Evolutionary conservation across 1,140 invertebrate genomes (phyloP).

Genomic region (Halotydeus destructor): DNA sequence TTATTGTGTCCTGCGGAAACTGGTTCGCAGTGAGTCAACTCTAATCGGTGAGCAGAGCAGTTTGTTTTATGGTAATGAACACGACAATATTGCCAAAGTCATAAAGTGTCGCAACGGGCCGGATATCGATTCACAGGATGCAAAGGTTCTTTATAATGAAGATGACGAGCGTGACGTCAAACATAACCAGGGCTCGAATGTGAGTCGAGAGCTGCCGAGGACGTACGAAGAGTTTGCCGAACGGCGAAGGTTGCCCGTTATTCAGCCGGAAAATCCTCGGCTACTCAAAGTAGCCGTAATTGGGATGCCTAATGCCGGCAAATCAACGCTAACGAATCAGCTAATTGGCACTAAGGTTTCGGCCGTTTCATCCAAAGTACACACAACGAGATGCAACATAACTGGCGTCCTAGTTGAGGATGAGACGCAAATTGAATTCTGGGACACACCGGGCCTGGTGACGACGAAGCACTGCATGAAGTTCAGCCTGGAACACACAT

Average conservation of each 20-base stretch:
- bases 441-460: slow-evolving; percentile 15
- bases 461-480: slow-evolving; percentile 8
- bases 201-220: no score
- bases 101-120: no score
- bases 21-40: no score
- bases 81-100: no score
- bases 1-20: no score
- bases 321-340: slow-evolving; percentile 78
- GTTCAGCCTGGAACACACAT: slow-evolving; percentile 31
- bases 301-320: slow-evolving; percentile 74
- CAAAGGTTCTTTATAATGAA: no score
- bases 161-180: no score
- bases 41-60: no score
- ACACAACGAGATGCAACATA: slow-evolving; percentile 56
- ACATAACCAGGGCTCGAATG: no score
- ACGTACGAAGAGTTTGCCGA: slow-evolving; percentile 1
- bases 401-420: slow-evolving; percentile 45
- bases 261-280: slow-evolving; percentile 14
- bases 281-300: slow-evolving; percentile 63
- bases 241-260: background rate
- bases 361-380: slow-evolving; percentile 63
- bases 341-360: slow-evolving; percentile 52
- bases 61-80: no score
- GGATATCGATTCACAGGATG: no score
- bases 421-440: slow-evolving; percentile 50